Evolutionary conservation across 2,888 invertebrate species (phyloP).

Genomic region (Noctua fimbriata): DNA sequence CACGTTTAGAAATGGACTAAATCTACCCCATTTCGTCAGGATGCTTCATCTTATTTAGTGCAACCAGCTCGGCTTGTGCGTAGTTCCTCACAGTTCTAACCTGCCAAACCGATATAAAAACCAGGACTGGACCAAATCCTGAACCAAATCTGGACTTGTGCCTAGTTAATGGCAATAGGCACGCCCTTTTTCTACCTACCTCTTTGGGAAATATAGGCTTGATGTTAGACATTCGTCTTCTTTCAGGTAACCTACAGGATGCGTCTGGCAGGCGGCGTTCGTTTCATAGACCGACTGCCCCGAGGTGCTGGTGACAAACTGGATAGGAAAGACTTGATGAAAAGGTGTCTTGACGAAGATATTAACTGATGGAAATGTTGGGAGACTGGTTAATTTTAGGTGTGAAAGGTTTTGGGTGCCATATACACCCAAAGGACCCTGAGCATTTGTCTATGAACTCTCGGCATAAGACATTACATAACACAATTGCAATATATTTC

Average conservation of each 20-base stretch:
- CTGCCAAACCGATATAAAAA: too few relatives aligned
- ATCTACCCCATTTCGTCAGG: too few relatives aligned
- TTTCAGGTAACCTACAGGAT: constrained; percentile 60
- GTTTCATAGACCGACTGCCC: constrained; percentile 59
- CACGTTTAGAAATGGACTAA: too few relatives aligned
- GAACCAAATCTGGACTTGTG: too few relatives aligned
- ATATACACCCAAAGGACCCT: too few relatives aligned
- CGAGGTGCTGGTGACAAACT: constrained; percentile 58
- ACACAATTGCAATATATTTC: background rate
- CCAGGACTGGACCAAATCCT: too few relatives aligned
- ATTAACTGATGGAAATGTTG: background rate
- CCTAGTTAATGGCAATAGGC: too few relatives aligned
- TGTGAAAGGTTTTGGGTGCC: too few relatives aligned
- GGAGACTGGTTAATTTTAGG: constrained; percentile 4
- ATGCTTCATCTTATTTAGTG: too few relatives aligned
- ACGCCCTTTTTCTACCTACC: background rate
- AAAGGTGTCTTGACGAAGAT: background rate
- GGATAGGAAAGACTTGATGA: constrained; percentile 47
- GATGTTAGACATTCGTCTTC: background rate
- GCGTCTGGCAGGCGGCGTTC: constrained; percentile 62
- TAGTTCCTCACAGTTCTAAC: too few relatives aligned
- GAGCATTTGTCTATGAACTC: background rate
- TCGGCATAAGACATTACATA: background rate
- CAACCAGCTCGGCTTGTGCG: too few relatives aligned
- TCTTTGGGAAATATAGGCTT: background rate